Evolutionary conservation across 2,888 invertebrate species (phyloP).

Genomic region (Merodon equestris): DNA sequence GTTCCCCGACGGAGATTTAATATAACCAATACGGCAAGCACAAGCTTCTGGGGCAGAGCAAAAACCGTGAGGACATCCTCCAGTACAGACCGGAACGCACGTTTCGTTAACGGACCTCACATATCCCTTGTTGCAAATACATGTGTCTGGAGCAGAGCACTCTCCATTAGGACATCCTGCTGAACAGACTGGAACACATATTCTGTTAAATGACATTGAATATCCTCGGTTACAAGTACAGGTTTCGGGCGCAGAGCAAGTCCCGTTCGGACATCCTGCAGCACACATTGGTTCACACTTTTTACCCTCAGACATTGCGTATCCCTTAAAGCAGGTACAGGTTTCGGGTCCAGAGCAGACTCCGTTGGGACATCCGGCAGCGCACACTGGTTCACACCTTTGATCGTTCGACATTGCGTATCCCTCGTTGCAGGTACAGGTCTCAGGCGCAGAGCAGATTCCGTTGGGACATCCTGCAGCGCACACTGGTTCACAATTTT

Average conservation of each 20-base stretch:
- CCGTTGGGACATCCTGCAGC: conserved; percentile 17
- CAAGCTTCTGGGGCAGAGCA: conserved; percentile 1
- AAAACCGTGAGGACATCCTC: no score
- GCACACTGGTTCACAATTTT: not conserved
- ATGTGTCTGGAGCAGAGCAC: not conserved
- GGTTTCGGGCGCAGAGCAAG: not conserved
- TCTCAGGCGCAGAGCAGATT: conserved; percentile 83
- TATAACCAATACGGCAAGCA: not conserved
- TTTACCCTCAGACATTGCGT: not conserved
- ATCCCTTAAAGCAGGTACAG: conserved; percentile 73
- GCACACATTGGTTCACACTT: not conserved
- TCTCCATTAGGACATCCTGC: not conserved
- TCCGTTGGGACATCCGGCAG: not conserved
- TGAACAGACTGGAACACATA: not conserved
- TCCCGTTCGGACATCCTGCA: not conserved
- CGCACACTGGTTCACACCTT: not conserved
- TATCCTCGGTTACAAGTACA: not conserved
- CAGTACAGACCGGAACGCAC: not conserved
- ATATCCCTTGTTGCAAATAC: conserved; percentile 4
- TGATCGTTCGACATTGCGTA: conserved; percentile 73
- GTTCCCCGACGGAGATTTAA: not conserved
- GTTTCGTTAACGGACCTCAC: not conserved
- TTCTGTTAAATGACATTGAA: not conserved
- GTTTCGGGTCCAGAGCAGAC: not conserved
- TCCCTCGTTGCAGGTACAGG: conserved; percentile 84